Conservation (phyloP, 1,140 invertebrate species). For the Apocrypta bakeri region DNA sequence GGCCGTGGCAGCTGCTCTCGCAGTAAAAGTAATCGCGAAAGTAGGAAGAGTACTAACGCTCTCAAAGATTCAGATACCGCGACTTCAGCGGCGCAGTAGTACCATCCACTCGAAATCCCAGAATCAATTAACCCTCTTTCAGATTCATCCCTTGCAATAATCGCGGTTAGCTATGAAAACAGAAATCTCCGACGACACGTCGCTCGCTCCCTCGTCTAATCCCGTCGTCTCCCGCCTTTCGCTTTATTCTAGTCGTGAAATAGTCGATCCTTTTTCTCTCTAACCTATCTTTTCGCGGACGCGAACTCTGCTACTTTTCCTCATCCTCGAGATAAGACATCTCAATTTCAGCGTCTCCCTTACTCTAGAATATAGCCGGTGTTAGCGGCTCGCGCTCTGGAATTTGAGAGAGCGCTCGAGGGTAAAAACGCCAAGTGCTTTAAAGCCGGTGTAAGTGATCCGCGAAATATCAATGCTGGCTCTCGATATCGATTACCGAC, state of each 20-base stretch:
- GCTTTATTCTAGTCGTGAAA: slow-evolving; percentile 55
- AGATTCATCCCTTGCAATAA: slow-evolving; percentile 49
- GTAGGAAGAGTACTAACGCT: neutral
- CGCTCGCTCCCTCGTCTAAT: neutral
- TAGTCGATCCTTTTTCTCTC: slow-evolving; percentile 58
- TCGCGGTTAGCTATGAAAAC: slow-evolving; percentile 42
- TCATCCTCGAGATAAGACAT: slow-evolving; percentile 66
- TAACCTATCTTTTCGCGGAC: slow-evolving; percentile 40
- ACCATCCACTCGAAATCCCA: neutral
- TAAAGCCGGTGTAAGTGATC: slow-evolving; percentile 10
- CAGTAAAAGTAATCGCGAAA: slow-evolving; percentile 6
- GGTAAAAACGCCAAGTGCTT: neutral
- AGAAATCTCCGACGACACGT: slow-evolving; percentile 17
- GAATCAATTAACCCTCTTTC: slow-evolving; percentile 51
- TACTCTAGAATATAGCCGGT: neutral
- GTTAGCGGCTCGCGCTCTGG: too few relatives aligned
- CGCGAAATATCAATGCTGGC: slow-evolving; percentile 17
- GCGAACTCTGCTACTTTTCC: slow-evolving; percentile 60
- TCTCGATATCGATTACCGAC: neutral
- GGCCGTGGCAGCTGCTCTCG: neutral
- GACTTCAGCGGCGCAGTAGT: too few relatives aligned
- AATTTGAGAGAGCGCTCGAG: slow-evolving; percentile 54
- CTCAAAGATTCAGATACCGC: neutral
- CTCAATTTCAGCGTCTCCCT: slow-evolving; percentile 58
- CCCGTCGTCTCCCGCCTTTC: slow-evolving; percentile 59